Evolutionary conservation across 2,888 invertebrate genomes (phyloP).

Genomic region (Lomographa bimaculata): DNA sequence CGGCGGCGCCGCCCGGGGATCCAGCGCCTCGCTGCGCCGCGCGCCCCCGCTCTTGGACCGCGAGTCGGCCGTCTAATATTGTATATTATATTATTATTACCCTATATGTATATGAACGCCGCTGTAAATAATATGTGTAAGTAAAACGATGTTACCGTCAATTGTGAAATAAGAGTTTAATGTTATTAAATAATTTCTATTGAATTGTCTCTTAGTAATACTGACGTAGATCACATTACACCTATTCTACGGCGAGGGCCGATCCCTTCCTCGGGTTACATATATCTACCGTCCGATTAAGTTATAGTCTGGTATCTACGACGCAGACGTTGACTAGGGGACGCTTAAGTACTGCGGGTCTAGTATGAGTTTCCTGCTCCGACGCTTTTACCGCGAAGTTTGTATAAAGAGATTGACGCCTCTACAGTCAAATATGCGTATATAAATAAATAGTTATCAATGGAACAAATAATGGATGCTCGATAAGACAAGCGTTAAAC

Average conservation of each 20-base stretch:
- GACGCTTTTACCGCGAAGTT: too few relatives aligned
- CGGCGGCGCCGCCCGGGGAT: constrained; percentile 87
- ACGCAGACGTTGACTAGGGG: constrained; percentile 12
- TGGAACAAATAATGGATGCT: too few relatives aligned
- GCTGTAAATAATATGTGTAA: constrained; percentile 82
- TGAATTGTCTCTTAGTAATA: constrained; percentile 77
- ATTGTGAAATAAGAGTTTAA: constrained; percentile 84
- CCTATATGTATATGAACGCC: constrained; percentile 69
- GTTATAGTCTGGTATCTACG: constrained; percentile 2
- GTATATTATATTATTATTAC: constrained; percentile 27
- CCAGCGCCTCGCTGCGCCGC: constrained; percentile 75
- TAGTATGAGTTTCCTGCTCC: too few relatives aligned
- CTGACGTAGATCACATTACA: constrained; percentile 75
- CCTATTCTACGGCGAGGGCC: constrained; percentile 20
- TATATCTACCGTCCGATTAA: constrained; percentile 11
- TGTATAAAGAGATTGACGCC: too few relatives aligned
- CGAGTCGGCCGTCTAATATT: constrained; percentile 73
- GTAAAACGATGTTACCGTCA: constrained; percentile 84
- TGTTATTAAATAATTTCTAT: constrained; percentile 84
- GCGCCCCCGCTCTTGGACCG: constrained; percentile 74
- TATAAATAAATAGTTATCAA: too few relatives aligned
- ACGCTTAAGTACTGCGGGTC: constrained; percentile 16
- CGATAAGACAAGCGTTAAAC: too few relatives aligned
- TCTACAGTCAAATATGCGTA: too few relatives aligned
- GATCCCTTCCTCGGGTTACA: constrained; percentile 27